Base-by-base conservation (phyloP, 2,113 vertebrate species). In the Oophaga pumilio region DNA sequence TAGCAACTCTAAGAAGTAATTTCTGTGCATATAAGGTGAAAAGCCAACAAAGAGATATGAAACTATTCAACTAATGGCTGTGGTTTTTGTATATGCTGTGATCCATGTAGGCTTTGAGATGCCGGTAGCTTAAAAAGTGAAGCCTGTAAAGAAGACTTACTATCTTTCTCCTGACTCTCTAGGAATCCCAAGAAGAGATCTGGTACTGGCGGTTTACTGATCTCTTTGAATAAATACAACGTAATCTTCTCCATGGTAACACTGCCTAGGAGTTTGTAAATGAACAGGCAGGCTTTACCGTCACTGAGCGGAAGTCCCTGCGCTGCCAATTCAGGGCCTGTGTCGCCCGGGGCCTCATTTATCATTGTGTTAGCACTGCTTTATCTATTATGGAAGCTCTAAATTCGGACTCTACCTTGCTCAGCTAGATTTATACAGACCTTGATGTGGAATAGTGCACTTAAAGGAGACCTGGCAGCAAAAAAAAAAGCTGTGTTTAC, bases 191-290 rank as follows among this genome's bases (percentile, higher is more conserved):
- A 82, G 43, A 56, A 87, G 79, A 69, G 69, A 56, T 76, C 69
- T 82, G 28, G 20, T 82, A 20, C 57, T 15, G 33, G 66, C 20
- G n/a, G 66, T 20, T 87, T 79, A 66, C 78, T 64, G 43, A 64
- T 76, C 79, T 64, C 22, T 76, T 74, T 64, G 56, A 87, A 83
- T 76, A 83, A 64, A 62, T 64, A 81, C 66, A 87, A 64, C 57
- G 77, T 87, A 87, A 87, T 81, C 13, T 78, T 85, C 71, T 43
- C 85, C 85, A 87, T 87, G 85, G 77, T 9, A 82, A 87, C 77
- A 71, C 56, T 76, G 53, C 78, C 78, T 82, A 57, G 86, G 66
- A 82, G 64, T 71, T 73, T 81, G 78, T 82, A 87, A 87, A 87
- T 82, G 26, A 87, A 50, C 28, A 82, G 78, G 33, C 73, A 81